These are phyloP conservation scores for Dolichomitus sp. DNA, from an alignment of 2,888 invertebrate species.

Conservation along the genomic window DNA sequence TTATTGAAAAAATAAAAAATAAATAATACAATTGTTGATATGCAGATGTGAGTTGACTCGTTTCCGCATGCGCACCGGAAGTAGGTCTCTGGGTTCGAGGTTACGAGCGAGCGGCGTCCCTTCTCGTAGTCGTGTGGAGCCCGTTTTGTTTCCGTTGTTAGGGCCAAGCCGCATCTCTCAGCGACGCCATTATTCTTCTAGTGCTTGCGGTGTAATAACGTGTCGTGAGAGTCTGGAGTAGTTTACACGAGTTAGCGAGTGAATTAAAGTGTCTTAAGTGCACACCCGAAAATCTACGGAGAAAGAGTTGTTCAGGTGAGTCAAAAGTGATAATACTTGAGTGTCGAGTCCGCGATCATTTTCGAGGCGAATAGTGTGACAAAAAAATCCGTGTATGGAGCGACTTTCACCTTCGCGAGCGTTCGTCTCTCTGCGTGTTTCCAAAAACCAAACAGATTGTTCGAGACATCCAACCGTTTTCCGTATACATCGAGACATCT, in stretches of 20 bases:
- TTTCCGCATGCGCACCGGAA: conserved; percentile 24
- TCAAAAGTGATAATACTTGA: neutral
- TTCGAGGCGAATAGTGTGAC: neutral
- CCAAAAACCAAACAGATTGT: conserved; percentile 15
- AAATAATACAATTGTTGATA: neutral
- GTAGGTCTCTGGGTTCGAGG: conserved; percentile 71
- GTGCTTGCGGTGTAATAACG: conserved; percentile 53
- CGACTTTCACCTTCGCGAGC: neutral
- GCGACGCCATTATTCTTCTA: conserved; percentile 72
- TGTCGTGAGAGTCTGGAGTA: conserved; percentile 23
- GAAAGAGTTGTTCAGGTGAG: conserved; percentile 52
- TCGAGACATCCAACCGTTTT: neutral
- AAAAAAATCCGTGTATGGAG: neutral
- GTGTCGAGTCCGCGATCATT: conserved; percentile 9
- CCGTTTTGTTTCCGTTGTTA: conserved; percentile 81
- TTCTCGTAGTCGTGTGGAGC: conserved; percentile 71
- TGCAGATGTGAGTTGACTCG: conserved; percentile 41
- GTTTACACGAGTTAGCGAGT: conserved; percentile 9
- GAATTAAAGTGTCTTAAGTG: conserved; percentile 20
- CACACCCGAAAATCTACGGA: conserved; percentile 4
- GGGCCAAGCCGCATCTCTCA: conserved; percentile 70
- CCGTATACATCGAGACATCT: neutral
- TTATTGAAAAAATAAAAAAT: neutral
- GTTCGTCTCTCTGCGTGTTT: neutral
- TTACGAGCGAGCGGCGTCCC: conserved; percentile 54